A percentile compares a stretch with the other conserved stretches of the same genome.
These are phyloP conservation scores for Phengaris alcon DNA, from an alignment of 2,888 invertebrate species.

Conservation along the genomic window DNA sequence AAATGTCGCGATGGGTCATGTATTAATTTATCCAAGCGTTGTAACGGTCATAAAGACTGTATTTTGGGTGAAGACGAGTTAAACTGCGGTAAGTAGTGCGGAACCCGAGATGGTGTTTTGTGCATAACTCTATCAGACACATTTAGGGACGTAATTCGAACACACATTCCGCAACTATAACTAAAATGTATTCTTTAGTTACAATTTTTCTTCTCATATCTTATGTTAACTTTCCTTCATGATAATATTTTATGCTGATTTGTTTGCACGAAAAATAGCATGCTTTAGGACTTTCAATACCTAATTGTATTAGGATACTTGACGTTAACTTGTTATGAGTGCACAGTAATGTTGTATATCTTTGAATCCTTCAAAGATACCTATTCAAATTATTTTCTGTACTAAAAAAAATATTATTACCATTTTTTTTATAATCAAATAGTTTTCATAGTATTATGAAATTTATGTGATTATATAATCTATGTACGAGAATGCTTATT, in stretches of 20 bases:
- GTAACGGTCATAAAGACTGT: conserved; percentile 82
- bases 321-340: too few species aligned
- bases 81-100: conserved; percentile 66
- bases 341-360: too few species aligned
- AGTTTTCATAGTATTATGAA: too few species aligned
- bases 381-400: too few species aligned
- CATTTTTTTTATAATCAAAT: too few species aligned
- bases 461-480: too few species aligned
- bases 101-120: conserved; percentile 13
- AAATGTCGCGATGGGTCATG: conserved; percentile 83
- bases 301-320: too few species aligned
- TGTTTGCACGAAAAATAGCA: neutral
- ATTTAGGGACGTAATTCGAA: neutral
- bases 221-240: neutral
- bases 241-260: neutral
- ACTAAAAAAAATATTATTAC: too few species aligned
- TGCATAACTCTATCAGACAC: conserved; percentile 10
- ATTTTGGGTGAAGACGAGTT: conserved; percentile 81
- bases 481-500: too few species aligned
- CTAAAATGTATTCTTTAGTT: neutral
- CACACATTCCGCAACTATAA: neutral
- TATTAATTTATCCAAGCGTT: conserved; percentile 80
- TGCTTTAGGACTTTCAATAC: neutral
- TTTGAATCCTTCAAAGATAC: too few species aligned
- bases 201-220: too few species aligned